Percentiles rank a stretch among this genome's conserved stretches.
Conservation (phyloP, 2,797 vertebrate genomes). For the Rhinatrema bivittatum region DNA sequence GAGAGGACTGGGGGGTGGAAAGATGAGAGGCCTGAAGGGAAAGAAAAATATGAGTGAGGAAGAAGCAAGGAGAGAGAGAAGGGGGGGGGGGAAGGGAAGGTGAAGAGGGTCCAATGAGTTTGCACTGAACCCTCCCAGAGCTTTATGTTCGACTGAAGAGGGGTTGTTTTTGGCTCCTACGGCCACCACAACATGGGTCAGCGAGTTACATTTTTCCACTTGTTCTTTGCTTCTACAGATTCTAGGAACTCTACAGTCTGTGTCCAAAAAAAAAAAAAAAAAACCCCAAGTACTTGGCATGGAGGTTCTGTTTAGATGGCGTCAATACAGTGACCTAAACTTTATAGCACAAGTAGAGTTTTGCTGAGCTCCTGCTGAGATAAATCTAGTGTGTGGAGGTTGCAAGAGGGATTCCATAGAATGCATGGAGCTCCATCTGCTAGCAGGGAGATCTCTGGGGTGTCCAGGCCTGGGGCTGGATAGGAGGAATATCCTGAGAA, state of each 20-base stretch:
- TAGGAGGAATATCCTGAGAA: too few relatives aligned
- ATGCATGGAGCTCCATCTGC: too few relatives aligned
- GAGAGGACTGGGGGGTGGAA: too few relatives aligned
- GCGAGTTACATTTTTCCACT: not conserved
- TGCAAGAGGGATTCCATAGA: too few relatives aligned
- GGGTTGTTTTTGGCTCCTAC: not conserved
- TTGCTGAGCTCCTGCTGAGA: too few relatives aligned
- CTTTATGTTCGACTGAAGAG: not conserved
- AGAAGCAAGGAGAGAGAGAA: too few relatives aligned
- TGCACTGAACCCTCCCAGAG: not conserved
- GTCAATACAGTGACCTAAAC: not conserved
- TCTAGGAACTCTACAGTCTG: not conserved
- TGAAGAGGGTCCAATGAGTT: not conserved
- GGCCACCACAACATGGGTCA: not conserved
- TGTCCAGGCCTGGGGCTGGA: too few relatives aligned
- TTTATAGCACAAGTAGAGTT: too few relatives aligned
- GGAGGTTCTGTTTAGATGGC: not conserved
- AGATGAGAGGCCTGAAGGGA: not conserved
- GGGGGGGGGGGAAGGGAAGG: not conserved
- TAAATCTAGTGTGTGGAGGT: too few relatives aligned
- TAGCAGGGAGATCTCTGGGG: too few relatives aligned
- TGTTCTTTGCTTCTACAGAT: not conserved
- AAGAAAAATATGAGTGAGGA: not conserved
- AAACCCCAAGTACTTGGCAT: too few relatives aligned
- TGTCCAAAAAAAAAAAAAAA: not conserved